These are phyloP conservation scores for Protobothrops flavoviridis DNA, from an alignment of 2,113 vertebrate genomes.

Conservation along the genomic window DNA sequence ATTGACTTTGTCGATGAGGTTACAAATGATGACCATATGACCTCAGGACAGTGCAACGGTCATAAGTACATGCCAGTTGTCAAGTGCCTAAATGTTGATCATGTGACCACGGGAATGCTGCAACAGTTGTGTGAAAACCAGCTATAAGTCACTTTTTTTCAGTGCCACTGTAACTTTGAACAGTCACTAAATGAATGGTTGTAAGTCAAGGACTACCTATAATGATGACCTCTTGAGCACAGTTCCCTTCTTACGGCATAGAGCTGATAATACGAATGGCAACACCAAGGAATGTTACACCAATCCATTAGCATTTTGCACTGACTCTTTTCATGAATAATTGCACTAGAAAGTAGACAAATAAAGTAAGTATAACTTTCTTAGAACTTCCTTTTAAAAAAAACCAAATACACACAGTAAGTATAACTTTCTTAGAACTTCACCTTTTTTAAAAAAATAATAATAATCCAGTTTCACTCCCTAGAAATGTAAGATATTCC, in stretches of 20 bases:
- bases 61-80: no score
- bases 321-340: neutral
- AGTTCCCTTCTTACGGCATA: neutral
- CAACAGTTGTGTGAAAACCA: neutral
- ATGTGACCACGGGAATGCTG: neutral
- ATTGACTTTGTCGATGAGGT: neutral
- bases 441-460: neutral
- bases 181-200: neutral
- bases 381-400: neutral
- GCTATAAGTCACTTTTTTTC: neutral
- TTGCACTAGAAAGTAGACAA: neutral
- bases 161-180: neutral
- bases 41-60: no score
- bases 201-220: neutral
- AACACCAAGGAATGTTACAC: neutral
- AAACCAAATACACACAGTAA: neutral
- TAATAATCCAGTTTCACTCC: neutral
- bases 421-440: neutral
- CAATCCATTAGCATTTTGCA: neutral
- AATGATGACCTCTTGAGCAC: neutral
- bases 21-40: no score
- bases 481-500: neutral
- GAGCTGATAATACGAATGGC: neutral
- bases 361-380: neutral
- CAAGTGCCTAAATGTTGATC: no score